Evolutionary conservation across 2,797 vertebrate genomes (phyloP).

Genomic region (Bothrops alternatus): DNA sequence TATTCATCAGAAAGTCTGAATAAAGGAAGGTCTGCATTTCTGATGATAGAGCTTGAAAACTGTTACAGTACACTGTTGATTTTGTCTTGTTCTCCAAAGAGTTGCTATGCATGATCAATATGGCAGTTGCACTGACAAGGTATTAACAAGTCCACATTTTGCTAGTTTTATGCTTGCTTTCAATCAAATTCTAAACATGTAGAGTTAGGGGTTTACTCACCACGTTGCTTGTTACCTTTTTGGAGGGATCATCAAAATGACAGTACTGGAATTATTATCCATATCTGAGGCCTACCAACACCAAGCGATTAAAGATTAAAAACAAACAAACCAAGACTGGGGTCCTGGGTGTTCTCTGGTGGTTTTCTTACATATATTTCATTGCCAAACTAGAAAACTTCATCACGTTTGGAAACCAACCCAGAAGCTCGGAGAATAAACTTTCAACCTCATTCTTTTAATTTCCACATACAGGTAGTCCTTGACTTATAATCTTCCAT

Average conservation of each 20-base stretch:
- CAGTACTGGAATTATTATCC: neutral
- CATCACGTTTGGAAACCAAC: neutral
- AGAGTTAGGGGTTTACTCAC: neutral
- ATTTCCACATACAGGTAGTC: too few species aligned
- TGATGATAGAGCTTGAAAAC: conserved; percentile 20
- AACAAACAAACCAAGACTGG: neutral
- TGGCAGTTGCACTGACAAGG: conserved; percentile 58
- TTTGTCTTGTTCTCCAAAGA: conserved; percentile 45
- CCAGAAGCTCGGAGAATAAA: too few species aligned
- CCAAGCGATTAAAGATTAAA: neutral
- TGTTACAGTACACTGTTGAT: conserved; percentile 9
- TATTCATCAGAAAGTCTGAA: conserved; percentile 20
- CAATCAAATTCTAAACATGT: neutral
- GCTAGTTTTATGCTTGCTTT: conserved; percentile 1
- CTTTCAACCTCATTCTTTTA: too few species aligned
- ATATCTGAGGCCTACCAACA: neutral
- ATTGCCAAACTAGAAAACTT: neutral
- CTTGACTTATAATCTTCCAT: too few species aligned
- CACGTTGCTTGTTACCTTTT: neutral
- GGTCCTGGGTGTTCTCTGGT: neutral
- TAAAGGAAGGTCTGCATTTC: conserved; percentile 7
- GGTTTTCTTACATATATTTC: neutral
- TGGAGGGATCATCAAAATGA: neutral
- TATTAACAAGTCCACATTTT: conserved; percentile 55
- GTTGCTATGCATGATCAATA: conserved; percentile 55